Base-by-base conservation (phyloP, 1,140 invertebrate species). In the Planococcus citri region DNA sequence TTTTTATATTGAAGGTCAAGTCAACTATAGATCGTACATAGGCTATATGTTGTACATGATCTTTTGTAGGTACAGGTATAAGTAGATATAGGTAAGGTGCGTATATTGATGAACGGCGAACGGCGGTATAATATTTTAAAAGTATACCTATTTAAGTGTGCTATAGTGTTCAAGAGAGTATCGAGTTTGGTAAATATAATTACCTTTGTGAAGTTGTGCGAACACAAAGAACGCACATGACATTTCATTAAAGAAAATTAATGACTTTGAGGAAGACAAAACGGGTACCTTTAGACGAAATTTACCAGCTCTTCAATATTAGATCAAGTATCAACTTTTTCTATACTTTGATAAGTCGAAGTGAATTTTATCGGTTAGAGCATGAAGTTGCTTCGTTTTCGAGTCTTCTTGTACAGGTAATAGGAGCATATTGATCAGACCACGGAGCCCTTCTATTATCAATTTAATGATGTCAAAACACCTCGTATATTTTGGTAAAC, bases 241-340 rank as follows among this genome's bases (percentile, higher is more conserved):
- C 60, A 64, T 64, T 64, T 64, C 60, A 64, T 64, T 64, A 64
- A 64, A 64, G 60, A 64, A 64, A 64, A 64, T 64, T 64, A 64
- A 64, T 64, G 60, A 64, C 25, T 24, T 24, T 64, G 21, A 10
- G 60, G n/a, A 64, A 64, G 60, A 64, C 60, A 64, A 64, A 24
- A 27, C 60, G 24, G 60, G 60, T 64, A 64, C 60, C 60, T 64
- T 64, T 27, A 17, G 25, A 64, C 1, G 60, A 64, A 64, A 64
- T 64, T 64, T 64, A 24, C 9, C 60, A 17, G 22, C 60, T 51
- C 41, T 33, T 33, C 41, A 17, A 51, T 51, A 51, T 51, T 14
- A 51, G 41, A 51, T 51, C 41, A 51, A 51, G 4, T 33, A 33
- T 33, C 29, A 33, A 33, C 29, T 33, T 33, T 33, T 33, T 12